Conservation (phyloP, 2,113 vertebrate species). For the Tenebrosternarchus preto region DNA sequence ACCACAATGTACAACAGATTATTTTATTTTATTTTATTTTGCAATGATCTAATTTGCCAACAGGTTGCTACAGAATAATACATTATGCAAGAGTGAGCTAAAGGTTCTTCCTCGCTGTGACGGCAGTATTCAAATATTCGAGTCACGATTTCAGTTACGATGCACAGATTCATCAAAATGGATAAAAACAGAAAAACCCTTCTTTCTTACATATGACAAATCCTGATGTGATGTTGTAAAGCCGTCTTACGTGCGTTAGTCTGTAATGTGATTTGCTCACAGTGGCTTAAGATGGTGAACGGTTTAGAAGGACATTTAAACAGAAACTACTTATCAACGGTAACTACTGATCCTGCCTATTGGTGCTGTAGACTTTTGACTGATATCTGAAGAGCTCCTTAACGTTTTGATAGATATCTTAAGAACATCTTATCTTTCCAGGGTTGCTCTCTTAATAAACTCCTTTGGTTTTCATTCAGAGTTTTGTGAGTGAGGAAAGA, state of each 20-base stretch:
- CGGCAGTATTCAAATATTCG: background rate
- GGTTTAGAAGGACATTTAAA: too few species aligned
- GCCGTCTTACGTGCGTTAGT: background rate
- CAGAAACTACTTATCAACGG: too few species aligned
- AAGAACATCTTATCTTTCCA: background rate
- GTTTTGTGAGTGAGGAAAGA: slow-evolving; percentile 24
- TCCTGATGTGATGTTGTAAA: background rate
- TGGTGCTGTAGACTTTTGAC: background rate
- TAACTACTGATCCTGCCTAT: background rate
- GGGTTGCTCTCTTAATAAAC: background rate
- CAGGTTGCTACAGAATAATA: background rate
- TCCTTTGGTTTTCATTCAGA: slow-evolving; percentile 23
- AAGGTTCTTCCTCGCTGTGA: background rate
- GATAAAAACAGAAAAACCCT: background rate
- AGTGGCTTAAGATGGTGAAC: background rate
- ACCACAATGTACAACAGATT: background rate
- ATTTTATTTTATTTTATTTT: background rate
- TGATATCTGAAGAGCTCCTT: slow-evolving; percentile 1
- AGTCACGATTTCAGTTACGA: background rate
- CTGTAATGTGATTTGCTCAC: background rate
- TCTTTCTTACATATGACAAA: background rate
- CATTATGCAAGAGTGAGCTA: background rate
- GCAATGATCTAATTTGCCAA: background rate
- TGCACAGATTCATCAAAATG: background rate
- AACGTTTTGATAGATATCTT: slow-evolving; percentile 16